Base-by-base conservation (phyloP, 2,113 vertebrate genomes). In the Rhabdomys dilectus region DNA sequence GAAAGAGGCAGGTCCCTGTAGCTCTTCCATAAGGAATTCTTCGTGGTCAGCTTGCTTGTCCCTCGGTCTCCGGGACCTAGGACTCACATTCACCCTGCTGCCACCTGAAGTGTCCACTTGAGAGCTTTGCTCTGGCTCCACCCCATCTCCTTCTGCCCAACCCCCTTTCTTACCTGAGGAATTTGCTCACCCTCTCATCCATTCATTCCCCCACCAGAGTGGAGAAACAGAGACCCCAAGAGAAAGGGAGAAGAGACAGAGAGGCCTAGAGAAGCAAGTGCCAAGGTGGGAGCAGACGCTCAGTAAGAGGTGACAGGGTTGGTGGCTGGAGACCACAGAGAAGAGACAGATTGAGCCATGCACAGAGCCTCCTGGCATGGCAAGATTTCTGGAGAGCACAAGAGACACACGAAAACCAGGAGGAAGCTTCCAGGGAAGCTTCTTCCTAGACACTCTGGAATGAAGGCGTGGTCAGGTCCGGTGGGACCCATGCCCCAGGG, bases 91-190 rank as follows among this genome's bases (percentile, higher is more conserved):
- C 2, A 0, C 48, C 29, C 45, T 9, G 16, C 7, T 11, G 4
- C 24, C 15, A 5, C 11, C 75, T 0, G 0, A 56, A 51, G 48
- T 26, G 12, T 15, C 80, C 24, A 2, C 0, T 1, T 0, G 0
- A 16, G 29, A 13, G 16, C 16, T 10, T 45, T 42, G 62, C 53
- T 58, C 56, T 13, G 6, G 10, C 15, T 42, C 87, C 39, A 1
- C 22, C 64, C 21, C 34, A 6, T 77, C 72, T 86, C 68, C 5
- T 21, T 56, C 53, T 4, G 1, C 36, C 51, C 7, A 21, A 0
- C 13, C n/a, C 22, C 16, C 16, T 82, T 7, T 24, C 70, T 66
- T 70, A 70, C 8, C 51, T 26, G 0, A 4, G 19, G 60, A 11
- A 17, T n/a, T 64, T 53, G 9, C 17, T 56, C 45, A 26, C 17